Percentiles rank a stretch among this genome's conserved stretches.
These are phyloP conservation scores for Odontomachus brunneus DNA, from an alignment of 1,140 invertebrate genomes.

Conservation along the genomic window DNA sequence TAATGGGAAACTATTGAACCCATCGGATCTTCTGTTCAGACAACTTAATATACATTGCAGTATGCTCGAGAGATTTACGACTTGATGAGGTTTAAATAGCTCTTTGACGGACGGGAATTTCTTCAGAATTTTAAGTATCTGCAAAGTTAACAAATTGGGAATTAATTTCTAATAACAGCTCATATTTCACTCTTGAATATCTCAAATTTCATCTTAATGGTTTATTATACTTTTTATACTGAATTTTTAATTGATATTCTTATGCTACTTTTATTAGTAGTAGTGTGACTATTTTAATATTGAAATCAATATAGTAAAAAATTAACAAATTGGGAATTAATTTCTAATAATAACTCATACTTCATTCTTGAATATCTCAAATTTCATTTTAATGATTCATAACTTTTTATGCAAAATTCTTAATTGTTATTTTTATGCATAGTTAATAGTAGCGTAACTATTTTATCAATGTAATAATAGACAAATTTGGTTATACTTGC, in stretches of 20 bases:
- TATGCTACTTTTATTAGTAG: too few relatives aligned
- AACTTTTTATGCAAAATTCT: too few relatives aligned
- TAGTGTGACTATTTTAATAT: too few relatives aligned
- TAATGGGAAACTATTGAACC: constrained; percentile 70
- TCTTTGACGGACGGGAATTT: constrained; percentile 53
- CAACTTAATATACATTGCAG: constrained; percentile 69
- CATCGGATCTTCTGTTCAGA: constrained; percentile 64
- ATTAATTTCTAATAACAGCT: constrained; percentile 17
- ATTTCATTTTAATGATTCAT: too few relatives aligned
- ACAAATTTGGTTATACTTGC: constrained; percentile 59
- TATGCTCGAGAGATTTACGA: constrained; percentile 15
- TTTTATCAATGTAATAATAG: background rate
- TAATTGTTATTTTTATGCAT: too few relatives aligned
- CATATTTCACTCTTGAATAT: background rate
- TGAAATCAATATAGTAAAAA: too few relatives aligned
- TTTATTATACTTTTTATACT: background rate
- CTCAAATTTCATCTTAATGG: background rate
- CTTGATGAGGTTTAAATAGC: constrained; percentile 7
- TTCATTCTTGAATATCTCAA: too few relatives aligned
- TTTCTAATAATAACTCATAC: too few relatives aligned
- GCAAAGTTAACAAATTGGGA: constrained; percentile 47
- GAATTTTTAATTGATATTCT: background rate
- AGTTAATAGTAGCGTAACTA: background rate
- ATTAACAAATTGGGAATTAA: too few relatives aligned
- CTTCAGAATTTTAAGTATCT: constrained; percentile 75